Conservation (phyloP, 2,113 vertebrate species). For the Pachyramphus minor region DNA sequence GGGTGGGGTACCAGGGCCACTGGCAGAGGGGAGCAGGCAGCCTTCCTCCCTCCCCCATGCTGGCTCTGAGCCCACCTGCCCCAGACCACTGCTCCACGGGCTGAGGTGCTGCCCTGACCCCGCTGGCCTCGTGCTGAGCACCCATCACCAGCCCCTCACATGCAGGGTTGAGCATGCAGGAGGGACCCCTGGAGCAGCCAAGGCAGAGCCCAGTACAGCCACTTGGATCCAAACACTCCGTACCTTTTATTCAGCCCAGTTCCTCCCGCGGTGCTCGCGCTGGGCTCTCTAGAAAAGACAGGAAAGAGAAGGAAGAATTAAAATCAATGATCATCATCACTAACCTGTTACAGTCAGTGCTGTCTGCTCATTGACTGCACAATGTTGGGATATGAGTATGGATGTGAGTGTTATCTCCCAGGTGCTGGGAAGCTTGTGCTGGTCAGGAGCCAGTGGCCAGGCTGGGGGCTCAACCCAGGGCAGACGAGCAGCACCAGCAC, state of each 20-base stretch:
- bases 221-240: not conserved
- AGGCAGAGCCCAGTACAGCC: not conserved
- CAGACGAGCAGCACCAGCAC: accelerated
- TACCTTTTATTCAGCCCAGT: slow-evolving; percentile 72
- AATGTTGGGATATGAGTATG: accelerated
- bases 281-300: slow-evolving; percentile 60
- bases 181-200: not conserved
- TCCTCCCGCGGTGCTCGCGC: slow-evolving; percentile 25
- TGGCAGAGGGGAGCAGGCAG: not conserved
- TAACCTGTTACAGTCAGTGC: not conserved
- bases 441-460: not conserved
- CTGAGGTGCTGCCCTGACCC: not conserved
- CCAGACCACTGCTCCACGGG: accelerated
- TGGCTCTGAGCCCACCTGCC: not conserved
- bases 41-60: accelerated
- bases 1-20: not conserved
- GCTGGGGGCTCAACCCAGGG: not conserved
- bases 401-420: accelerated
- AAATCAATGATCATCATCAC: not conserved
- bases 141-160: not conserved
- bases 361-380: not conserved
- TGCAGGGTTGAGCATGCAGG: not conserved
- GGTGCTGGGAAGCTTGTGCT: not conserved
- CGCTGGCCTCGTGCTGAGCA: accelerated
- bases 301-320: slow-evolving; percentile 50